Conservation (phyloP, 2,797 vertebrate species). For the Anguilla anguilla region DNA sequence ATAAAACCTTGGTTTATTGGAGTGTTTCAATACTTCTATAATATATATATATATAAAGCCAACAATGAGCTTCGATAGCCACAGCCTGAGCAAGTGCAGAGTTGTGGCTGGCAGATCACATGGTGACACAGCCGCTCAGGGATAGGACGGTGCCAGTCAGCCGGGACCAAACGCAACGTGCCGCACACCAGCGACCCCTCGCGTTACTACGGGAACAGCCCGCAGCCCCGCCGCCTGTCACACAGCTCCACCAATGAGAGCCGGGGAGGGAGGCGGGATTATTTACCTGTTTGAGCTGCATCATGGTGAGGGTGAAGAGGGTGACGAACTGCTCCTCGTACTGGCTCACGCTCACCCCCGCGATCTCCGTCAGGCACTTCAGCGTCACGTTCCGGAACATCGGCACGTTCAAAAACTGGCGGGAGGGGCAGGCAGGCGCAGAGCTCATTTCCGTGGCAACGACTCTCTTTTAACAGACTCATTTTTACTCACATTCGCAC, state of each 20-base stretch:
- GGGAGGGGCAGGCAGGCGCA: neutral
- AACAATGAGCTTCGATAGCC: too few relatives aligned
- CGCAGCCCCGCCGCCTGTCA: too few relatives aligned
- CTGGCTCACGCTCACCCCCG: conserved; percentile 87
- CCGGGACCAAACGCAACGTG: too few relatives aligned
- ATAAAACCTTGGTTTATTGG: too few relatives aligned
- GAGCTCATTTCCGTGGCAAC: neutral
- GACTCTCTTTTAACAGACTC: neutral
- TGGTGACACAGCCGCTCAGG: too few relatives aligned
- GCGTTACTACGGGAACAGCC: too few relatives aligned
- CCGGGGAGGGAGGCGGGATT: neutral
- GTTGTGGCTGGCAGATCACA: too few relatives aligned
- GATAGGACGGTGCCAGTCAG: too few relatives aligned
- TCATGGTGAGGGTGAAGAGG: conserved; percentile 88
- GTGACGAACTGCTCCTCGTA: conserved; percentile 90
- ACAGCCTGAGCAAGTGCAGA: too few relatives aligned
- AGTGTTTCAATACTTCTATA: neutral
- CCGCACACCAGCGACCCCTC: too few relatives aligned
- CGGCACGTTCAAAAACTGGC: conserved; percentile 86
- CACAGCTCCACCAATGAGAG: neutral
- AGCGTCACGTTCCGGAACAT: conserved; percentile 90
- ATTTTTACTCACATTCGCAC: neutral
- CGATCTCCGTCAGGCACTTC: conserved; percentile 91
- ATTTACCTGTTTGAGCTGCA: conserved; percentile 83
- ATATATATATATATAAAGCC: neutral